These are phyloP conservation scores for Pandion haliaetus DNA, from an alignment of 2,113 vertebrate genomes.

Conservation along the genomic window DNA sequence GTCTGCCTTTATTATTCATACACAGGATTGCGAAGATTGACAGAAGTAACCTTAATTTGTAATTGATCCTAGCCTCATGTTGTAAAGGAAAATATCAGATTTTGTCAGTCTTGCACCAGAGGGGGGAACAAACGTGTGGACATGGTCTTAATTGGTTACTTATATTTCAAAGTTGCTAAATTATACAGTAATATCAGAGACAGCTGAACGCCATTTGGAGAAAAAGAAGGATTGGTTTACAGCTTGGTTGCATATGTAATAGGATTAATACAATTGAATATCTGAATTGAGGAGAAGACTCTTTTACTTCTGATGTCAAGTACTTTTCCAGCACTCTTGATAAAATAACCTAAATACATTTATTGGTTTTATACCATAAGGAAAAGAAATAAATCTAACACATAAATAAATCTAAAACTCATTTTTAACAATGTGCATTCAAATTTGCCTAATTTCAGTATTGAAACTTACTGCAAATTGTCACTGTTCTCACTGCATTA, in stretches of 20 bases:
- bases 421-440: not conserved
- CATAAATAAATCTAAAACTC: not conserved
- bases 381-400: not conserved
- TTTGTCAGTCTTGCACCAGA: conserved; percentile 50
- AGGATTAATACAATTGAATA: not conserved
- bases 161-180: conserved; percentile 66
- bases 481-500: not conserved
- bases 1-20: not conserved
- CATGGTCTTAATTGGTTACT: conserved; percentile 56
- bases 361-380: not conserved
- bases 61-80: conserved; percentile 4
- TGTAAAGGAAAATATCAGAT: conserved; percentile 19
- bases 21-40: not conserved
- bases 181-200: conserved; percentile 46
- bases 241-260: not conserved
- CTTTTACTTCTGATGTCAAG: not conserved
- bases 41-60: conserved; percentile 34
- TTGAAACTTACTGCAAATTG: not conserved
- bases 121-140: conserved; percentile 26
- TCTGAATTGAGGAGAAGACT: not conserved
- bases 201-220: conserved; percentile 34
- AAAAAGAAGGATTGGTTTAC: not conserved
- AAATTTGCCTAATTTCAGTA: not conserved
- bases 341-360: not conserved
- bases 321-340: not conserved